phyloP scores from a whole-genome alignment of 1,140 invertebrate genomes.

The Drosophila ambigua region DNA sequence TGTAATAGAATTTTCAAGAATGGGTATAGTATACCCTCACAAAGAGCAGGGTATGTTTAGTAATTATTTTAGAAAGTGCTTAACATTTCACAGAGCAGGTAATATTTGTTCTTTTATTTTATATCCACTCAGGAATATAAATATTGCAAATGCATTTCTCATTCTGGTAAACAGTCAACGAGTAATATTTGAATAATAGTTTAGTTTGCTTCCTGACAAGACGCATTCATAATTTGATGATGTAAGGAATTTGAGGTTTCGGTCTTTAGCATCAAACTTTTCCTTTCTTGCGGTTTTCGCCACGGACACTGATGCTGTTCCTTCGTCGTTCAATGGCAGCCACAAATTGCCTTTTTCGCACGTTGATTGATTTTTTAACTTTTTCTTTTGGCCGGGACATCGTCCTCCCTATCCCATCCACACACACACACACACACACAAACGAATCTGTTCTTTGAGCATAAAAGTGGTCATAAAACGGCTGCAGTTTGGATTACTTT shows the following conservation, averaged over 20 bases:
- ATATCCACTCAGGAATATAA: too few species aligned
- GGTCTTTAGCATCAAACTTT: not conserved
- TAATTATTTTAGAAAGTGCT: not conserved
- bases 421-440: not conserved
- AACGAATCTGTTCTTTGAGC: constrained; percentile 16
- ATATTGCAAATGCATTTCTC: too few species aligned
- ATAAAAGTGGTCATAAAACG: constrained; percentile 50
- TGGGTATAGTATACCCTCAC: constrained; percentile 29
- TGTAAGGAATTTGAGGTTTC: too few species aligned
- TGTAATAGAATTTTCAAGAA: constrained; percentile 78
- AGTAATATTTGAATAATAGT: too few species aligned
- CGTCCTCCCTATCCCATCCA: constrained; percentile 8
- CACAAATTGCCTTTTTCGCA: constrained; percentile 80
- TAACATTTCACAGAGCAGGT: not conserved
- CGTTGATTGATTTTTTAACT: constrained; percentile 78
- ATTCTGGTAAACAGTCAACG: too few species aligned
- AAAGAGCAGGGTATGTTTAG: constrained; percentile 14
- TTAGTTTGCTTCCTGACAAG: too few species aligned
- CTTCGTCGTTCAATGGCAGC: constrained; percentile 33
- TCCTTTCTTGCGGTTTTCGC: not conserved
- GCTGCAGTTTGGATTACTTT: constrained; percentile 26
- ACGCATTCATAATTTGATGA: too few species aligned
- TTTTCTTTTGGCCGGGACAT: constrained; percentile 43
- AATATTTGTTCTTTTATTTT: not conserved
- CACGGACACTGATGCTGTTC: constrained; percentile 3